Base-by-base conservation (phyloP, 2,113 vertebrate genomes). In the Morphnarchus princeps region DNA sequence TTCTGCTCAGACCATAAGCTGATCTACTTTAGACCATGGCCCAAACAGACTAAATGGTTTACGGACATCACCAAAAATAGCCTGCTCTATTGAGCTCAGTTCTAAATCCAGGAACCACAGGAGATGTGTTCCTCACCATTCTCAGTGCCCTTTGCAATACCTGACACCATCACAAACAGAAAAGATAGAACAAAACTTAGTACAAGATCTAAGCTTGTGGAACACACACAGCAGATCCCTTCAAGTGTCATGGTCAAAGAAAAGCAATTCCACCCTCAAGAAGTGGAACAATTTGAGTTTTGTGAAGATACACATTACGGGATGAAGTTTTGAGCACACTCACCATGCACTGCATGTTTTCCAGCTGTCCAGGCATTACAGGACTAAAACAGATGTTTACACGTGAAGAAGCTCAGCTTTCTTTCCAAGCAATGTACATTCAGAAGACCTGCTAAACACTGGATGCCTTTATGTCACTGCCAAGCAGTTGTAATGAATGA, bases 381-480 rank as follows among this genome's bases (percentile, higher is more conserved):
- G 34, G 54, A 93, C 54, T 61, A 87, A 94, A 70, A 67, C 58
- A 96, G 93, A 91, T 90, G 84, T 91, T 96, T 89, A 82, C 20
- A 72, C 17, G 55, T 19, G 87, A 93, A 93, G 90, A 81, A 89
- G 73, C 45, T 72, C 74, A 82, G 87, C 84, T 82, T 91, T 94
- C 77, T 87, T 95, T 82, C 81, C 78, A 87, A 80, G 91, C 62
- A 87, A 61, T 8, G 49, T 58, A 87, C 70, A 57, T 85, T 91
- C 70, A 71, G 81, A 93, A 90, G 89, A 96, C 83, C 70, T 95
- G 84, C 61, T 97, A 59, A 94, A 96, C 94, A 96, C 73, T 96
- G 78, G 29, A 54, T 66, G 91, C 65, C 84, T 95, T 97, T 96
- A 93, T 96, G 82, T 57, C 91, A 82, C 81, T 95, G 95, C 93